Evolutionary conservation across 1,140 invertebrate genomes (phyloP).

Genomic region (Sycophila sp.): DNA sequence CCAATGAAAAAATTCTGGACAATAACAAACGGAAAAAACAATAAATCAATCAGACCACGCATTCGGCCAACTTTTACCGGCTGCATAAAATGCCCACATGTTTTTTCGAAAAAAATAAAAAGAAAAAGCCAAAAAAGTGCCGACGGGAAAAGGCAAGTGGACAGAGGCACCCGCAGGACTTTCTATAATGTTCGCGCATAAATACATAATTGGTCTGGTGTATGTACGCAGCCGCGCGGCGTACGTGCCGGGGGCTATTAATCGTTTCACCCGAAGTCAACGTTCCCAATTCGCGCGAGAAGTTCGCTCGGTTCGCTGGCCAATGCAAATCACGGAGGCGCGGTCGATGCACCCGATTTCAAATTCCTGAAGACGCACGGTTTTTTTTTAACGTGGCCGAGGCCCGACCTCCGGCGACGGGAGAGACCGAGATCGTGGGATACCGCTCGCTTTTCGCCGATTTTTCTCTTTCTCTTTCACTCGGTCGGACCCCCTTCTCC

Average conservation of each 20-base stretch:
- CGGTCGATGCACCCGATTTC: conserved; percentile 32
- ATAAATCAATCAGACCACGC: too few species aligned
- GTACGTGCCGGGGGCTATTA: not conserved
- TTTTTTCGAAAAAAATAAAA: not conserved
- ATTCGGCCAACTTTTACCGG: not conserved
- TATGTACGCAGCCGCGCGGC: too few species aligned
- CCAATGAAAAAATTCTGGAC: too few species aligned
- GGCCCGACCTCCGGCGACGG: not conserved
- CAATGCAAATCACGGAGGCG: not conserved
- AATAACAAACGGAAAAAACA: too few species aligned
- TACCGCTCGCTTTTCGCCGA: conserved; percentile 1
- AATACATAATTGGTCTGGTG: not conserved
- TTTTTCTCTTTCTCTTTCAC: conserved; percentile 1
- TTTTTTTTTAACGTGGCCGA: not conserved
- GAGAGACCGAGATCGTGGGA: too few species aligned
- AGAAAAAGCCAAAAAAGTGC: not conserved
- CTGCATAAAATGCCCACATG: too few species aligned
- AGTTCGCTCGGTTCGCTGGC: too few species aligned
- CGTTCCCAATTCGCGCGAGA: conserved; percentile 5
- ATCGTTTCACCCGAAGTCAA: conserved; percentile 8
- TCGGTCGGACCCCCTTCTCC: too few species aligned
- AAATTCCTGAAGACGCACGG: conserved; percentile 9
- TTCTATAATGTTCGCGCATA: not conserved
- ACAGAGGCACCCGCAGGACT: too few species aligned
- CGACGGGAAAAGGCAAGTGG: not conserved